A percentile compares a stretch with the other conserved stretches of the same genome.
Conservation (phyloP, 2,797 vertebrate species). For the Cyclura pinguis region DNA sequence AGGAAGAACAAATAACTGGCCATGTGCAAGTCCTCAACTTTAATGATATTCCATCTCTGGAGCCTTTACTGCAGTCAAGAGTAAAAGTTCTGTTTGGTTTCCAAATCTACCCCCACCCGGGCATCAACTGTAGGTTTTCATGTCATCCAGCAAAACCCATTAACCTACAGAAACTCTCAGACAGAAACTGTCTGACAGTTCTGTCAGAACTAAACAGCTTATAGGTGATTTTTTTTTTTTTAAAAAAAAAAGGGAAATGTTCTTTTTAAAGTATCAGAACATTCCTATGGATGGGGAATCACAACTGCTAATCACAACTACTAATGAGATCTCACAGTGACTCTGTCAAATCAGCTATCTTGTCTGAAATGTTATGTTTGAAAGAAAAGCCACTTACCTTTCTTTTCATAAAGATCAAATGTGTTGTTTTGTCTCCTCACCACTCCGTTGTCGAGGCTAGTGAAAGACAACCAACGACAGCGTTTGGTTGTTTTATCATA, state of each 20-base stretch:
- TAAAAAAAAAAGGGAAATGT: neutral
- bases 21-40: neutral
- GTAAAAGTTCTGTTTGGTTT: neutral
- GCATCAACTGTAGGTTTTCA: neutral
- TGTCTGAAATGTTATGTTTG: slow-evolving; percentile 25
- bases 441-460: slow-evolving; percentile 88
- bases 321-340: slow-evolving; percentile 28
- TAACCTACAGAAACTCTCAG: neutral
- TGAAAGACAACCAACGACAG: slow-evolving; percentile 96
- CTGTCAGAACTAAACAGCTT: too few relatives aligned
- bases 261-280: neutral
- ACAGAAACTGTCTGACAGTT: neutral
- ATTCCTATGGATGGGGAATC: neutral
- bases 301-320: neutral
- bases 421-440: slow-evolving; percentile 88
- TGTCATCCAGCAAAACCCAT: neutral
- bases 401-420: slow-evolving; percentile 96
- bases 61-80: neutral
- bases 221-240: neutral
- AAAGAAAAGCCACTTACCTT: slow-evolving; percentile 88
- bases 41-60: neutral
- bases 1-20: neutral
- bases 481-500: slow-evolving; percentile 95
- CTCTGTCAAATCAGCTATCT: slow-evolving; percentile 22
- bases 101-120: neutral